Conservation (phyloP, 2,113 vertebrate genomes). For the Delphinapterus leucas region DNA sequence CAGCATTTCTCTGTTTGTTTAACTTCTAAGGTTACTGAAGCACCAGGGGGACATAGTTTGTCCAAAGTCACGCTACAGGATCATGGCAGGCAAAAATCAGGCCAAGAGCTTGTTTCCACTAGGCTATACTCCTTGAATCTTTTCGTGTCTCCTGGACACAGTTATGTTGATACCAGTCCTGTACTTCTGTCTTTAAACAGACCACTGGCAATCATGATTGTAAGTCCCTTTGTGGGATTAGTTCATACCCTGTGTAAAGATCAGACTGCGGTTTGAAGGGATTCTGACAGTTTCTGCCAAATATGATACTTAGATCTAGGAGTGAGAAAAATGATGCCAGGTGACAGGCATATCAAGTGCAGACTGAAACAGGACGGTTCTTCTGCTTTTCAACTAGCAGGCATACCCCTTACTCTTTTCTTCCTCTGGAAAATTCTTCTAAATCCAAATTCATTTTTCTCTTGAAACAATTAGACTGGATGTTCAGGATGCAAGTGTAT, state of each 20-base stretch:
- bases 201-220: neutral
- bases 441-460: neutral
- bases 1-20: conserved; percentile 46
- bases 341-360: neutral
- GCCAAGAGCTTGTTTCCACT: neutral
- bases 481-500: neutral
- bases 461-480: conserved; percentile 3
- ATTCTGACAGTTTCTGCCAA: conserved; percentile 50
- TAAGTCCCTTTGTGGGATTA: neutral
- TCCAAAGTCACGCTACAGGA: conserved; percentile 30
- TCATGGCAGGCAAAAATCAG: neutral
- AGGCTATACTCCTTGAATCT: conserved; percentile 11
- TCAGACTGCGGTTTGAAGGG: conserved; percentile 27
- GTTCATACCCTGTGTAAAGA: conserved; percentile 34
- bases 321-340: conserved; percentile 10
- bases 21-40: conserved; percentile 52
- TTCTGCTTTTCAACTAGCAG: neutral
- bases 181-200: conserved; percentile 44
- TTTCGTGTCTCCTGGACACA: neutral
- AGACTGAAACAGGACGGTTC: neutral
- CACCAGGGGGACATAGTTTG: neutral
- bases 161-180: neutral
- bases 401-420: neutral
- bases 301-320: conserved; percentile 10
- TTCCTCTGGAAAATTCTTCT: conserved; percentile 34